Base-by-base conservation (phyloP, 2,888 invertebrate species). In the Salpingus planirostris region DNA sequence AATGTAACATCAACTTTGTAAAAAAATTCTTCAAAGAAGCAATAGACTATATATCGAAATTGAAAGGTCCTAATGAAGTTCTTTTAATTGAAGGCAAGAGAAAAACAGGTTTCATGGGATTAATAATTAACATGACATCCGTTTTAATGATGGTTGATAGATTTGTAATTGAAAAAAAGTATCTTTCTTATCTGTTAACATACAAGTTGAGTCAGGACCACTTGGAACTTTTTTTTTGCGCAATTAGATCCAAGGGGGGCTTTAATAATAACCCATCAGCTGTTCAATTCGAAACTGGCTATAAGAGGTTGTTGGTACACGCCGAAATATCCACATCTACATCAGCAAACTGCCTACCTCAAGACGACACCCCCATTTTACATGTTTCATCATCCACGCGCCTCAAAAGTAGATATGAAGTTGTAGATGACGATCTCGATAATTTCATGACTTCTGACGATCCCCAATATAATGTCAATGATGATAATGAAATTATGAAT, bases 151-250 rank as follows among this genome's bases (percentile, higher is more conserved):
- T 35, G 1, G 21, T n/a, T 11, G 24, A 27, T 22, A 24, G 25
- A 18, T 29, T 21, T 10, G 11, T 31, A 10, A 14, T 25, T 3
- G 2, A 24, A 26, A 21, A n/a, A 7, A 27, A 21, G 1, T 1
- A 2, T 13, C 13, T 29, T 11, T 24, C 13, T n/a, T 40, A 29
- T 15, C 10, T 40, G 2, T 24, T 37, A 12, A 30, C 33, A n/a
- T 48, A 44, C 15, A 48, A 49, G 25, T 13, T 47, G 3, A 37
- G 34, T 24, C 48, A 50, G 25, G 44, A 47, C 11, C 31, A 39
- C n/a, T 14, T 36, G 2, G 34, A 31, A 21, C 22, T 23, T 5
- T 34, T 28, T 21, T 35, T 38, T 24, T 23, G 23, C n/a, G n/a
- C 15, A 4, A 18, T 33, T 7, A 33, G 46, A 29, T 21, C 32